Conservation (phyloP, 1,140 invertebrate genomes). For the Gyrodactylus bullatarudis region DNA sequence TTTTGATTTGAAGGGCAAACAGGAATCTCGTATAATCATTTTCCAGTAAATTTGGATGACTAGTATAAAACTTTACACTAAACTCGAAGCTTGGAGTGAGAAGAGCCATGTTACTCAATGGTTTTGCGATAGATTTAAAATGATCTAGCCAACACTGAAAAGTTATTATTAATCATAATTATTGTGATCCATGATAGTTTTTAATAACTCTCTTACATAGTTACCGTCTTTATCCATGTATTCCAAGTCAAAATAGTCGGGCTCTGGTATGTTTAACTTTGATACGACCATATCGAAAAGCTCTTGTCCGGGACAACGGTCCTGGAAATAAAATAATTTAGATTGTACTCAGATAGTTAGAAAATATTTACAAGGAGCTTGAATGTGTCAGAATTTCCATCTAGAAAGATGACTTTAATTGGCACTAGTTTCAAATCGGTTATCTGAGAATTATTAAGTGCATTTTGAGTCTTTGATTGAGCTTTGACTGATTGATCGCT, state of each 20-base stretch:
- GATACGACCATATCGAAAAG: constrained; percentile 81
- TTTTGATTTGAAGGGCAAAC: constrained; percentile 81
- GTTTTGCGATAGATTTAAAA: constrained; percentile 68
- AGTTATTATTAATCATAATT: background rate
- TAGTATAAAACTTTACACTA: constrained; percentile 82
- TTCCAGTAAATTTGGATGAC: constrained; percentile 75
- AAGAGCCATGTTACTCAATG: constrained; percentile 27
- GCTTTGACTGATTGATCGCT: too few species aligned
- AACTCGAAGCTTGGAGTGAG: constrained; percentile 15
- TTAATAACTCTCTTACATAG: constrained; percentile 27
- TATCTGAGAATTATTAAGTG: too few species aligned
- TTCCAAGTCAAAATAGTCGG: constrained; percentile 87
- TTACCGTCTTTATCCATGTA: constrained; percentile 50
- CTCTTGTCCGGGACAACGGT: constrained; percentile 32
- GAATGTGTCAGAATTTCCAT: background rate
- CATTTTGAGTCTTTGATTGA: too few species aligned
- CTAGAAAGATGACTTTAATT: background rate
- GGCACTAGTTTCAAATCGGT: background rate
- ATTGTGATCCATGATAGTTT: background rate
- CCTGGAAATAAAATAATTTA: background rate
- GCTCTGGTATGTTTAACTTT: constrained; percentile 66
- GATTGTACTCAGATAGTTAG: too few species aligned
- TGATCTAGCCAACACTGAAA: constrained; percentile 70
- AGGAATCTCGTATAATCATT: constrained; percentile 86
- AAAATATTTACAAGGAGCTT: background rate